These are phyloP conservation scores for Spilosoma lubricipeda DNA, from an alignment of 2,888 invertebrate species.

Conservation along the genomic window DNA sequence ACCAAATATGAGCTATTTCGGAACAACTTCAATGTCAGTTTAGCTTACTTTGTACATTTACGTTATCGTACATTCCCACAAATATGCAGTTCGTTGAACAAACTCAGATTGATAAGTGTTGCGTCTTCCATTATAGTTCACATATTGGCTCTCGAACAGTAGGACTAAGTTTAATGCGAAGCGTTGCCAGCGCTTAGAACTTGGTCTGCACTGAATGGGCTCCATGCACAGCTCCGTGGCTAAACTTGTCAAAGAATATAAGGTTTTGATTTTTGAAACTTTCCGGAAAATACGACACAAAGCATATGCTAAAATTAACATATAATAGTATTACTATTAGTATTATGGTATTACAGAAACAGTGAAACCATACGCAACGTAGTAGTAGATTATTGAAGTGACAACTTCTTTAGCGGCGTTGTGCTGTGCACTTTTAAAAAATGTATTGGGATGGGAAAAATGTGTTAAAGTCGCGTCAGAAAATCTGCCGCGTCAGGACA, in stretches of 20 bases:
- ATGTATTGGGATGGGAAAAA: no score
- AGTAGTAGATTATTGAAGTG: no score
- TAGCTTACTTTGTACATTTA: background rate
- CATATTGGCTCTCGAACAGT: slow-evolving; percentile 31
- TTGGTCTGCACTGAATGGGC: background rate
- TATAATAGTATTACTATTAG: no score
- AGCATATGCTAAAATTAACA: background rate
- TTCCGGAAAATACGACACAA: background rate
- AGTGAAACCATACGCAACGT: no score
- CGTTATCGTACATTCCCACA: background rate
- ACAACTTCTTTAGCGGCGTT: no score
- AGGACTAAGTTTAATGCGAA: slow-evolving; percentile 40
- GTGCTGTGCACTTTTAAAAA: no score
- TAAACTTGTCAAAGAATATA: background rate
- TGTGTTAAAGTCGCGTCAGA: no score
- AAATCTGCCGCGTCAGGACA: no score
- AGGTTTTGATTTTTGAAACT: background rate
- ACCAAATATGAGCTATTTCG: background rate
- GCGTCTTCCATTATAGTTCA: slow-evolving; percentile 43
- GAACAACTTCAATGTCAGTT: background rate
- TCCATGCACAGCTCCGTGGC: background rate
- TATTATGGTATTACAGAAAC: no score
- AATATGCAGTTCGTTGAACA: background rate
- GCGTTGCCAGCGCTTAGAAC: slow-evolving; percentile 26
- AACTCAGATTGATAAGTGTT: slow-evolving; percentile 37